Conservation (phyloP, 1,140 invertebrate genomes). For the Pissodes strobi region DNA sequence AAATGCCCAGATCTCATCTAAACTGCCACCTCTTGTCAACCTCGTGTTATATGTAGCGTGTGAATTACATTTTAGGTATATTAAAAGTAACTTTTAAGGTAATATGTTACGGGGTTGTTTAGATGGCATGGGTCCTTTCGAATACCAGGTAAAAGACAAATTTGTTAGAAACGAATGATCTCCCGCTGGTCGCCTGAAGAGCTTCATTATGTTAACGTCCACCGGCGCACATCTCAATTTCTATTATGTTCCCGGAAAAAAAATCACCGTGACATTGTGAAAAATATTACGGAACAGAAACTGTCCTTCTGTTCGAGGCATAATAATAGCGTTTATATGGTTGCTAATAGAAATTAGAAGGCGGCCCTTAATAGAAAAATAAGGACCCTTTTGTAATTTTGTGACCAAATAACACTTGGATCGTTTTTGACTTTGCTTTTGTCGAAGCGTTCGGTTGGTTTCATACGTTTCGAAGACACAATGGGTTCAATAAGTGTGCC, state of each 20-base stretch:
- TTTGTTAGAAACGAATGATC: slow-evolving; percentile 44
- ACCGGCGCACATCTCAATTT: slow-evolving; percentile 34
- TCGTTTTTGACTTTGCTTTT: slow-evolving; percentile 25
- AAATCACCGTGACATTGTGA: slow-evolving; percentile 39
- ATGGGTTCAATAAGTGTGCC: slow-evolving; percentile 34
- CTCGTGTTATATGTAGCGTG: slow-evolving; percentile 16
- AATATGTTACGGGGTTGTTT: slow-evolving; percentile 13
- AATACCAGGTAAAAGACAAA: slow-evolving; percentile 33
- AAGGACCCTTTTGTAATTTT: slow-evolving; percentile 24
- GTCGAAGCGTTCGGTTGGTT: slow-evolving; percentile 19
- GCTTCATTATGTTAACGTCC: slow-evolving; percentile 9
- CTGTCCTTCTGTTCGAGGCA: slow-evolving; percentile 13
- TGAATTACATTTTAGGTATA: slow-evolving; percentile 31
- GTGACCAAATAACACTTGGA: slow-evolving; percentile 19
- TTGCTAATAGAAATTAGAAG: slow-evolving; percentile 32
- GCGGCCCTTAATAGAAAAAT: slow-evolving; percentile 41
- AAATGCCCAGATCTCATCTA: too few relatives aligned
- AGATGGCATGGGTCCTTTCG: slow-evolving; percentile 15
- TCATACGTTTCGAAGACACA: slow-evolving; percentile 29
- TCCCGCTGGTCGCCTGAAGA: slow-evolving; percentile 22
- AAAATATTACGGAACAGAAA: slow-evolving; percentile 36
- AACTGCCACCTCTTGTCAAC: not conserved
- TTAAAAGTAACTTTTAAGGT: slow-evolving; percentile 28
- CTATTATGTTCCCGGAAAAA: slow-evolving; percentile 36
- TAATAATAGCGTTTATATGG: slow-evolving; percentile 24